Conservation (phyloP, 1,140 invertebrate genomes). For the Araneus ventricosus region DNA sequence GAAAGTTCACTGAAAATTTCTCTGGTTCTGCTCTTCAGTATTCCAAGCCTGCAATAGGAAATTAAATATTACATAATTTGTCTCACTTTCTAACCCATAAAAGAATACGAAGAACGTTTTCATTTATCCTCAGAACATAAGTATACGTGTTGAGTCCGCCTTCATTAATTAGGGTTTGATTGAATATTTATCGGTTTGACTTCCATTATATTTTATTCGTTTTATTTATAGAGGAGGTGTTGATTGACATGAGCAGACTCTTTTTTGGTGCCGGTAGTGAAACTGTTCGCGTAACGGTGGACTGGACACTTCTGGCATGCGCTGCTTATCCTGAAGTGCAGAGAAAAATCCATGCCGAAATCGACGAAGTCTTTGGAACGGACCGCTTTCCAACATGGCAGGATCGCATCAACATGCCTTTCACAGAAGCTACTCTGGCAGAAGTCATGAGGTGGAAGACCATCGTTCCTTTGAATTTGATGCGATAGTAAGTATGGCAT, state of each 20-base stretch:
- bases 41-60: too few species aligned
- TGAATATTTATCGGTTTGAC: too few species aligned
- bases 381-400: constrained; percentile 72
- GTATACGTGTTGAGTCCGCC: too few species aligned
- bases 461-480: constrained; percentile 76
- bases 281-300: constrained; percentile 76
- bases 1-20: too few species aligned
- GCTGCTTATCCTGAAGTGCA: constrained; percentile 76
- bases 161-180: too few species aligned
- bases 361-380: constrained; percentile 76
- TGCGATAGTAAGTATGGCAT: constrained; percentile 66
- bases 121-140: too few species aligned
- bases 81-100: too few species aligned
- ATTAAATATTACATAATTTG: too few species aligned
- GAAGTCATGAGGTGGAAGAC: constrained; percentile 76
- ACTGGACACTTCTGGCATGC: constrained; percentile 77
- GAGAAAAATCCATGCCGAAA: constrained; percentile 77
- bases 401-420: constrained; percentile 57
- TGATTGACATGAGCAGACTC: constrained; percentile 60
- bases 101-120: too few species aligned
- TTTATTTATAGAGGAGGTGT: constrained; percentile 69
- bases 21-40: too few species aligned
- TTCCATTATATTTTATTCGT: too few species aligned
- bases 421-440: constrained; percentile 74
- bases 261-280: constrained; percentile 78